These are phyloP conservation scores for Morphnarchus princeps DNA, from an alignment of 2,113 vertebrate genomes.

Conservation along the genomic window DNA sequence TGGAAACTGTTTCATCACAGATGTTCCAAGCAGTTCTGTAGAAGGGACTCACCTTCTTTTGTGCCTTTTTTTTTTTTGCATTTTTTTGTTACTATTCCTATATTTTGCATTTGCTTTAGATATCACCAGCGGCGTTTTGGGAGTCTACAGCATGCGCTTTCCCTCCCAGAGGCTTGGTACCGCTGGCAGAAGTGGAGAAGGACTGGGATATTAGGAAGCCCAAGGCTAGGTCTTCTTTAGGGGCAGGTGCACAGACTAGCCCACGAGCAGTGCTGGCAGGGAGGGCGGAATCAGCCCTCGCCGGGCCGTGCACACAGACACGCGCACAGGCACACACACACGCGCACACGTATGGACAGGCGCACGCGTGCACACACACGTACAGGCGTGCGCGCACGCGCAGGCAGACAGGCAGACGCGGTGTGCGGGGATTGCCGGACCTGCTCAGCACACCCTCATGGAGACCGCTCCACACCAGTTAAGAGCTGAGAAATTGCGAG, in stretches of 20 bases:
- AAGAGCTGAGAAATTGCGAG: not conserved
- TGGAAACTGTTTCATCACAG: not conserved
- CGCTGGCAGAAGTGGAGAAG: not conserved
- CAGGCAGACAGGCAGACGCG: rapidly evolving
- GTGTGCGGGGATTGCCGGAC: rapidly evolving
- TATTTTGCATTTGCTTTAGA: not conserved
- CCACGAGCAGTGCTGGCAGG: not conserved
- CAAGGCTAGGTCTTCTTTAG: no score
- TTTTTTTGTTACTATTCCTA: not conserved
- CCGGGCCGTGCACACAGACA: rapidly evolving
- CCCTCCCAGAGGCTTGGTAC: no score
- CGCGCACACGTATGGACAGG: no score
- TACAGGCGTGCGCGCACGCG: rapidly evolving
- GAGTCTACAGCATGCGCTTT: rapidly evolving
- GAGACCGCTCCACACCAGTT: not conserved
- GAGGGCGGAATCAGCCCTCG: not conserved
- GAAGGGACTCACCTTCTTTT: not conserved
- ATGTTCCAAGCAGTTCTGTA: not conserved
- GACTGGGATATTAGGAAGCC: not conserved
- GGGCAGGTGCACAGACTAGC: no score
- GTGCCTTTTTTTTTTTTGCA: no score
- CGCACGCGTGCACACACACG: no score
- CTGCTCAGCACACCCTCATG: rapidly evolving
- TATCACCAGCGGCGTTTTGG: no score
- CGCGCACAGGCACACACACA: no score